Percentiles rank a stretch among this genome's conserved stretches.
phyloP scores from a whole-genome alignment of 2,888 invertebrate genomes.

The Luperina nickerlii region DNA sequence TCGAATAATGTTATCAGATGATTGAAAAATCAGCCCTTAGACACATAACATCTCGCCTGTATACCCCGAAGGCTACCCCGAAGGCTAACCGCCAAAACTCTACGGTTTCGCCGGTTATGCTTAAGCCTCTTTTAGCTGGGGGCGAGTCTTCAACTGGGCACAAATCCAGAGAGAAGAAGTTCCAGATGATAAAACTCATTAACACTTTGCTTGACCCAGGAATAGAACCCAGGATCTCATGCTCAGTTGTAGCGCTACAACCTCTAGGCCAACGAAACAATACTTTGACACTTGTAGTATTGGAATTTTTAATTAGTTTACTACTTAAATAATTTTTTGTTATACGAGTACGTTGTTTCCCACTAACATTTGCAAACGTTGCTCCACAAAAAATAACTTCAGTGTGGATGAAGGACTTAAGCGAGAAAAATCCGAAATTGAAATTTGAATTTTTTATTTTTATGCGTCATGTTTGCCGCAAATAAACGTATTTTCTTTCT shows the following conservation, averaged over 20 bases:
- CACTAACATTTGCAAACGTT: not conserved
- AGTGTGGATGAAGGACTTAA: not conserved
- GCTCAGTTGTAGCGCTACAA: not conserved
- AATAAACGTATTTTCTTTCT: too few relatives aligned
- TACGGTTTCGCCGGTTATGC: not conserved
- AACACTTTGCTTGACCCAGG: not conserved
- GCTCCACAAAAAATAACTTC: too few relatives aligned
- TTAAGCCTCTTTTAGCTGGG: not conserved
- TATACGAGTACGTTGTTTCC: not conserved
- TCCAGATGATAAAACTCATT: too few relatives aligned
- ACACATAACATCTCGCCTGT: not conserved
- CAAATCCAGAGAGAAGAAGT: not conserved
- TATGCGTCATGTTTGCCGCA: too few relatives aligned
- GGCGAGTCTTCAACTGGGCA: not conserved
- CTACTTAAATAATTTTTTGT: not conserved
- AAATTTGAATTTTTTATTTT: too few relatives aligned
- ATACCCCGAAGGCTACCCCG: fast-evolving
- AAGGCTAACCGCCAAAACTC: too few relatives aligned
- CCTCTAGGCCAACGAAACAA: not conserved
- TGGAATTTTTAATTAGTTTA: not conserved
- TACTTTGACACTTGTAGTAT: not conserved
- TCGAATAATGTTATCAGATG: too few relatives aligned
- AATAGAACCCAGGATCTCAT: not conserved
- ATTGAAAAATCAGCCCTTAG: too few relatives aligned
- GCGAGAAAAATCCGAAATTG: not conserved